Base-by-base conservation (phyloP, 2,888 invertebrate genomes). In the Drosophila borealis region DNA sequence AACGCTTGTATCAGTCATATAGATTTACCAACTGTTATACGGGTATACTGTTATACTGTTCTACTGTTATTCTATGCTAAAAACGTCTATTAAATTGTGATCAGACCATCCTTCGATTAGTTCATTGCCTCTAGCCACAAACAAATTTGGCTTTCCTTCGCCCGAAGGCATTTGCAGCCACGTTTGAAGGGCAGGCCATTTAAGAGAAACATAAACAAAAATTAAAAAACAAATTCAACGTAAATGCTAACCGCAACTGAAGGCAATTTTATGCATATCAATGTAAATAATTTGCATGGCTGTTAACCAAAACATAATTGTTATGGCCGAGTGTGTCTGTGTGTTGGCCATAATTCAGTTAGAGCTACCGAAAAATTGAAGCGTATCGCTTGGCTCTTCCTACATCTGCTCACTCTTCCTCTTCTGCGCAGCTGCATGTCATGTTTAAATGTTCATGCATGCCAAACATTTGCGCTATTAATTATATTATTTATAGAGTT, bases 241-340 rank as follows among this genome's bases (percentile, higher is more conserved):
- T 63, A 81, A 81, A 79, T 74, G 86, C 69, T 68, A 75, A 61
- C 86, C 81, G 45, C 81, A 76, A 77, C 86, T 88, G 88, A 81
- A 88, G 81, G 81, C 62, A 70, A 62, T 88, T 84, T 84, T 61
- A 59, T 75, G 75, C 80, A 75, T 70, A 76, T 76, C 75, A 76
- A 79, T 76, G 80, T 76, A 76, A 79, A 76, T 75, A 65, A 75
- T 79, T 80, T 79, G 76, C 75, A 70, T 74, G 73, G 51, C 63
- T 68, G 62, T 73, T 74, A 68, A 74, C 67, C 68, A 55, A 50
- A 29, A 41, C 41, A 41, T 46, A 50, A 62, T 78, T 74, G 70
- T 62, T 68, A 45, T 57, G 48, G 45, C 39, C 29, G 25, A 8
- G 25, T 8, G 25, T 25, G 29, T 29, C 19, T 36, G 56, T 48